Evolutionary conservation across 2,797 vertebrate species (phyloP).

Genomic region (Orientallactaga sibirica): DNA sequence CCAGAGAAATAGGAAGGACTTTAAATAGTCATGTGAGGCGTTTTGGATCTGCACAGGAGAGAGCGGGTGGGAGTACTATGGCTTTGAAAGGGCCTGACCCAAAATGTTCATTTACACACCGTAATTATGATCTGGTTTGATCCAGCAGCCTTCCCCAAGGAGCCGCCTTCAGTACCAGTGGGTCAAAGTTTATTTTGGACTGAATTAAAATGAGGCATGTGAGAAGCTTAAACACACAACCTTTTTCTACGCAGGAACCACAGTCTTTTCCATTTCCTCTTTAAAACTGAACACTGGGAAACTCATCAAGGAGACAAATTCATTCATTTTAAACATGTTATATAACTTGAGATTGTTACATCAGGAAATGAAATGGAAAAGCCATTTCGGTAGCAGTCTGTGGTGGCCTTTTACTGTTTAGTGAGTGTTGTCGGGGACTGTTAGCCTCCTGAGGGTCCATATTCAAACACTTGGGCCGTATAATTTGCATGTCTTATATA

Average conservation of each 20-base stretch:
- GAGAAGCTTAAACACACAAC: slow-evolving; percentile 75
- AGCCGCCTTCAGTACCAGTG: slow-evolving; percentile 64
- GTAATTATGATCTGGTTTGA: slow-evolving; percentile 51
- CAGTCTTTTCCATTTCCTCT: slow-evolving; percentile 86
- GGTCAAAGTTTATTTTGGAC: slow-evolving; percentile 69
- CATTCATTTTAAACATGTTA: slow-evolving; percentile 84
- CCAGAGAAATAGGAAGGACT: slow-evolving; percentile 21
- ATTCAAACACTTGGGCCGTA: slow-evolving; percentile 51
- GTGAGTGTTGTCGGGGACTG: not conserved
- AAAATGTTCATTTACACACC: slow-evolving; percentile 42
- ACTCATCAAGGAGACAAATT: slow-evolving; percentile 86
- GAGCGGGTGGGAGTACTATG: not conserved
- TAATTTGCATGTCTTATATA: not conserved
- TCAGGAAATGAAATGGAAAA: slow-evolving; percentile 87
- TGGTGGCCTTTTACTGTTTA: slow-evolving; percentile 58
- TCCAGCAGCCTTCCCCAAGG: slow-evolving; percentile 26
- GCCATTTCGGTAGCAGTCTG: slow-evolving; percentile 83
- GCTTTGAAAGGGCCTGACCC: slow-evolving; percentile 44
- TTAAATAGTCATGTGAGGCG: not conserved
- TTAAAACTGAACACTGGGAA: slow-evolving; percentile 86
- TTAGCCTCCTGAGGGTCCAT: not conserved
- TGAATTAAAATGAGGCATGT: slow-evolving; percentile 77
- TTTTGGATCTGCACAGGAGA: slow-evolving; percentile 14
- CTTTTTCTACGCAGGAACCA: slow-evolving; percentile 78
- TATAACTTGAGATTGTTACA: slow-evolving; percentile 78